Conservation (phyloP, 2,888 invertebrate species). For the Lasius platythorax region DNA sequence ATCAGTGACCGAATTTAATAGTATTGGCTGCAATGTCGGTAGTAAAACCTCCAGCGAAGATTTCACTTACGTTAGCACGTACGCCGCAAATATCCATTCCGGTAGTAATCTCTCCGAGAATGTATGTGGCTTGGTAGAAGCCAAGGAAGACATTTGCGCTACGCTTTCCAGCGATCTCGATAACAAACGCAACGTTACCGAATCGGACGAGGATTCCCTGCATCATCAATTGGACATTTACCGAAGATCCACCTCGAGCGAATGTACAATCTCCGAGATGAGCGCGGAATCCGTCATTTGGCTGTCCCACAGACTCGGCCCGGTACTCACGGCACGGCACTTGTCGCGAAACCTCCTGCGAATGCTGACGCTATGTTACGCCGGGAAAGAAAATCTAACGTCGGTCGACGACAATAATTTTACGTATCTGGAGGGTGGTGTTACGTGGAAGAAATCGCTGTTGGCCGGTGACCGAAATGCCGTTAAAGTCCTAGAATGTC, state of each 20-base stretch:
- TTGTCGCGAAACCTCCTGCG: constrained; percentile 96
- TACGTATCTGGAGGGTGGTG: constrained; percentile 87
- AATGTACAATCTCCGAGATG: constrained; percentile 92
- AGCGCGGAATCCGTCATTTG: constrained; percentile 95
- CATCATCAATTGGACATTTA: constrained; percentile 59
- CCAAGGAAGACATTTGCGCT: constrained; percentile 62
- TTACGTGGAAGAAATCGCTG: constrained; percentile 89
- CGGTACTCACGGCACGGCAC: constrained; percentile 96
- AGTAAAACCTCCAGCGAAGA: constrained; percentile 87
- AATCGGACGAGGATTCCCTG: constrained; percentile 57
- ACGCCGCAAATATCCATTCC: constrained; percentile 52
- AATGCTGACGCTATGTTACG: constrained; percentile 97
- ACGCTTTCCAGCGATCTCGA: constrained; percentile 30
- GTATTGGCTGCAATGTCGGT: constrained; percentile 89
- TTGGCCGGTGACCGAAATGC: constrained; percentile 94
- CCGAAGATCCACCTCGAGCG: constrained; percentile 73
- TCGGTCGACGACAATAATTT: constrained; percentile 85
- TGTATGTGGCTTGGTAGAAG: constrained; percentile 24
- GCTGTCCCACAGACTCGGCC: constrained; percentile 97
- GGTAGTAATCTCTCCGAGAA: constrained; percentile 61
- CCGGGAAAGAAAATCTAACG: constrained; percentile 92
- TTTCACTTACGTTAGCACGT: constrained; percentile 61
- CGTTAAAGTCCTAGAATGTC: constrained; percentile 95
- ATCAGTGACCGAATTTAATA: constrained; percentile 87
- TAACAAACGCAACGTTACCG: constrained; percentile 18